Evolutionary conservation across 2,113 vertebrate species (phyloP), one percentile per base, ranked within the genome.

Genomic region (Oreamnos americanus): DNA sequence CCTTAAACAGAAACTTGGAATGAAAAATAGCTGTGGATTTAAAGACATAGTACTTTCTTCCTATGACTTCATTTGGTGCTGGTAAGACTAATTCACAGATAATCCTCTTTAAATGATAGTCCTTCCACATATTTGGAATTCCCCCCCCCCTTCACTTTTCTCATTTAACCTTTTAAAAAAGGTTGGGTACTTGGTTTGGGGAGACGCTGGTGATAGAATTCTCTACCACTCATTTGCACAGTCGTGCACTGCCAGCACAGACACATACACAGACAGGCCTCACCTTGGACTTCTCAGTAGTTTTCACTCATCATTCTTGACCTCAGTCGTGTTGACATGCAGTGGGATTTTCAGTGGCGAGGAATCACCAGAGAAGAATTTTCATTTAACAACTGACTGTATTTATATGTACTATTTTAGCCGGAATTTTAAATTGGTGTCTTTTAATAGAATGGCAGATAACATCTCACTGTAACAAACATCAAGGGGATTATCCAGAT

Each of bases 1-100:
- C 76, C 98, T 98, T 93, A 91, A 93, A 98, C 98, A 99, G 98
- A 98, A 98, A 98, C 98, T 98, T 97, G 98, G 98, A 98, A 89
- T 95, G 94, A 0, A 82, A 98, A 96, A 84, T 82, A 58, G 96
- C 96, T 86, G 74, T 21, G 95, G 96, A 98, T 98, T 99, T 99
- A 99, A 99, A 99, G 99, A 97, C 39, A 95, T 94, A 99, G 98
- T 78, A 17, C 89, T 96, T 98, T 96, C 94, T 79, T 97, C 85
- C 82, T 36, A 2, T 91, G 96, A 97, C 94, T 97, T 30, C 82
- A 33, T 82, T 93, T 57, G 26, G 94, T 33, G 55, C 74, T 49
- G 74, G 3, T 81, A 30, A 91, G 74, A 87, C 79, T 85, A 6
- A 0, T 74, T 88, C 0, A 0, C 21, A 0, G 1, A 85, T 94